Base-by-base conservation (phyloP, 30 jellyfish, hydroid and myxozoan species). In the Aurelia aurita region DNA sequence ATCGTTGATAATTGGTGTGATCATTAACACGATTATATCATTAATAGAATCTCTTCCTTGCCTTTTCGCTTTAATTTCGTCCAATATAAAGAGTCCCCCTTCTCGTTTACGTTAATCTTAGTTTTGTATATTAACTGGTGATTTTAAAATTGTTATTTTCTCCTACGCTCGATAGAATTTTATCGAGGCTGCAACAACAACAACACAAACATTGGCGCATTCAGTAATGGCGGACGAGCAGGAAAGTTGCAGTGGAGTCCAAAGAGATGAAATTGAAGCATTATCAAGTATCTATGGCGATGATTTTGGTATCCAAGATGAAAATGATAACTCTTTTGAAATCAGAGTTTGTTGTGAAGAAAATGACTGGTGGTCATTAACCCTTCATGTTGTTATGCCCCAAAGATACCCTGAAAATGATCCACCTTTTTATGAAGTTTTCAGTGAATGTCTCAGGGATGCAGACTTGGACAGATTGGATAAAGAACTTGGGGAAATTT, bases 271-370 rank as follows among this genome's bases (percentile, higher is more conserved):
- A 54, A 77, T 77, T 9, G 90, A 59, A 5, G 98, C 96, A 16
- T 61, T 92, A 10, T 76, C 96, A 25, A 81, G 97, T 53, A 92
- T 92, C 28, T 92, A 92, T 80, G 98, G 84, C 14, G 58, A 80
- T 58, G 94, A 80, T 22, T 86, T 92, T 72, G 29, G 21, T 26
- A 45, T 72, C 26, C 21, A 58, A 15, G 73, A 77, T 43, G 85
- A 64, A 45, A 18, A 31, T 9, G 57, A 28, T 16, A 45, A 26
- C 4, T 23, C 65, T 12, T 92, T 89, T 58, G 96, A 92, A 59
- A 29, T 92, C 6, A 22, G 80, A 21, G 64, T 92, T 13, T 58
- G 26, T 20, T 53, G 84, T 57, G 95, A 92, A 8, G 97, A 86
- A 8, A 65, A 63, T 27, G 45, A 57, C 11, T 79, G 95, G 96